Conservation (phyloP, 1,140 invertebrate species). For the Coenobita brevimanus region DNA sequence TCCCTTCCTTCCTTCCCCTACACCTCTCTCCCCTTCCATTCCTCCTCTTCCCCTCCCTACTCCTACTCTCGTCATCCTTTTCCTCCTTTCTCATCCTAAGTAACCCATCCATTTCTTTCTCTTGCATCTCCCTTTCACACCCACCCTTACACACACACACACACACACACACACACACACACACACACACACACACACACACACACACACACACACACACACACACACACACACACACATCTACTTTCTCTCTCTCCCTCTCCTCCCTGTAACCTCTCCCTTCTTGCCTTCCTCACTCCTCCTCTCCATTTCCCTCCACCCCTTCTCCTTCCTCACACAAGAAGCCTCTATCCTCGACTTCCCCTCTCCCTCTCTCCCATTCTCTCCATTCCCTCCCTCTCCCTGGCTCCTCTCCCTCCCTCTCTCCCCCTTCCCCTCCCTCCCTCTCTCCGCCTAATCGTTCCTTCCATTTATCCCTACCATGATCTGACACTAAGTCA, state of each 20-base stretch:
- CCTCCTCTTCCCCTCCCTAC: slow-evolving; percentile 31
- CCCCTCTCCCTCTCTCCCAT: background rate
- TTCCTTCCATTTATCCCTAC: background rate
- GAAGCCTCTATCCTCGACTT: too few species aligned
- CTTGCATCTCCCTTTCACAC: too few species aligned
- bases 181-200: too few species aligned
- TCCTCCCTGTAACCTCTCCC: background rate
- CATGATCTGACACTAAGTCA: background rate
- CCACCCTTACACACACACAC: too few species aligned
- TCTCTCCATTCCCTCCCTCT: background rate
- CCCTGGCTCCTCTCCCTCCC: background rate
- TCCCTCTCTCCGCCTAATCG: background rate
- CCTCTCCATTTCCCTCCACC: background rate
- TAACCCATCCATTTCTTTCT: too few species aligned
- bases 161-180: too few species aligned
- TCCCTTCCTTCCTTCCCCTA: background rate
- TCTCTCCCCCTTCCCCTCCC: background rate
- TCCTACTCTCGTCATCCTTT: background rate
- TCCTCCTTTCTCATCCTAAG: background rate
- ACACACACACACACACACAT: background rate
- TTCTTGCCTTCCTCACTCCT: background rate
- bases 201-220: background rate
- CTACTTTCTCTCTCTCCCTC: background rate
- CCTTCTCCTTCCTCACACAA: too few species aligned
- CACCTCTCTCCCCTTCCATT: background rate